These are phyloP conservation scores for Disparrhopalites patrizii DNA, from an alignment of 2,888 invertebrate genomes.

Conservation along the genomic window DNA sequence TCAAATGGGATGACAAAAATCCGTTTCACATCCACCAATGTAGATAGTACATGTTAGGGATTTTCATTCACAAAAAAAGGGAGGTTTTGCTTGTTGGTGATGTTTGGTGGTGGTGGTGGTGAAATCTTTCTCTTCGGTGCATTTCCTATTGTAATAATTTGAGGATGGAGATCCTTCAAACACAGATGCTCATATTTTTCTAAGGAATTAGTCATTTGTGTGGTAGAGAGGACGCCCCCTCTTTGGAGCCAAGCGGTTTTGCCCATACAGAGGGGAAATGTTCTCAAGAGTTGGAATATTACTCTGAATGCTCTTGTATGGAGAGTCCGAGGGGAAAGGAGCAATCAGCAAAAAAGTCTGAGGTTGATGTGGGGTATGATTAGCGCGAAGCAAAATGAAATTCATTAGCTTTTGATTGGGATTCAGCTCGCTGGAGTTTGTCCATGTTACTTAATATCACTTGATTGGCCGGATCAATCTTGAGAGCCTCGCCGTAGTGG, in stretches of 20 bases:
- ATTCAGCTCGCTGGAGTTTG: slow-evolving; percentile 35
- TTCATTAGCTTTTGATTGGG: slow-evolving; percentile 16
- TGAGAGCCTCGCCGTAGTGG: slow-evolving; percentile 39
- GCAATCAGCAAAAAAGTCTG: neutral
- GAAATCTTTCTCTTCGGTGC: neutral
- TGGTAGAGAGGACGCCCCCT: no score
- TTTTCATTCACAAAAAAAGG: no score
- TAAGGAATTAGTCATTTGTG: neutral
- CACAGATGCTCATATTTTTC: slow-evolving; percentile 13
- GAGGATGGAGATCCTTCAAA: slow-evolving; percentile 8
- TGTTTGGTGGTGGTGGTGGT: neutral
- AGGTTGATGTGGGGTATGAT: neutral
- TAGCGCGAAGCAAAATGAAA: slow-evolving; percentile 20
- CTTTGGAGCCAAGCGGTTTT: no score
- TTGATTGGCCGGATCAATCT: slow-evolving; percentile 40
- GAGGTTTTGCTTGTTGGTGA: no score
- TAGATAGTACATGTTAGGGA: no score
- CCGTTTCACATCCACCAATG: no score
- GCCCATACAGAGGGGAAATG: no score
- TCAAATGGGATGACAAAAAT: no score
- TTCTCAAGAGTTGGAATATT: no score
- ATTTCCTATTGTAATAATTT: neutral
- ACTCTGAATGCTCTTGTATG: no score
- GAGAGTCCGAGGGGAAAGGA: neutral
- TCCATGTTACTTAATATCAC: slow-evolving; percentile 39